phyloP scores from a whole-genome alignment of 2,797 vertebrate species.

The Mallotus villosus region DNA sequence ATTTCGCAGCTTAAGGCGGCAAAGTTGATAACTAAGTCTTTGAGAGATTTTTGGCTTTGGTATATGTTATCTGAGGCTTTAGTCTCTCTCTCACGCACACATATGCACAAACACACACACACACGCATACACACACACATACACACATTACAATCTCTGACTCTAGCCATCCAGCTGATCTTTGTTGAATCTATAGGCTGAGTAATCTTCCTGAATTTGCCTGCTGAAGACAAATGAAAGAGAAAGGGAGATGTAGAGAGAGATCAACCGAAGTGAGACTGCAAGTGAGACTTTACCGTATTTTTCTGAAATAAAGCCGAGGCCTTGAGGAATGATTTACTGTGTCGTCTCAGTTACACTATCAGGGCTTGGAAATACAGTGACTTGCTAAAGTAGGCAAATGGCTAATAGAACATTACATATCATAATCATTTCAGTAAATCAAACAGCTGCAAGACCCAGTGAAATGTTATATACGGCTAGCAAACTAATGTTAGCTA shows the following conservation, averaged over 20 bases:
- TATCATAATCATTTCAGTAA: no score
- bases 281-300: no score
- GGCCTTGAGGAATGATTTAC: no score
- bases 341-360: no score
- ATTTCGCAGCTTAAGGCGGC: neutral
- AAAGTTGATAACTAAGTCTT: neutral
- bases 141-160: neutral
- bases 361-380: no score
- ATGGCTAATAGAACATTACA: no score
- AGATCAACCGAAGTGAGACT: no score
- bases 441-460: no score
- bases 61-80: conserved; percentile 4
- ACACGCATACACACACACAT: conserved; percentile 7
- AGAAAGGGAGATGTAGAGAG: conserved; percentile 28
- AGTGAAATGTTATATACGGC: no score
- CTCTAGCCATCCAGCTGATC: conserved; percentile 24
- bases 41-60: neutral
- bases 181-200: conserved; percentile 53
- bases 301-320: no score
- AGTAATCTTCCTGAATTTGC: conserved; percentile 49
- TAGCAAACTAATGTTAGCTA: no score
- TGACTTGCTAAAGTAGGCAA: no score
- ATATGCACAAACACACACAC: conserved; percentile 1
- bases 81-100: neutral
- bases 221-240: conserved; percentile 40